Percentiles rank a stretch among this genome's conserved stretches.
phyloP scores from a whole-genome alignment of 2,113 vertebrate genomes.

The Elephas maximus region DNA sequence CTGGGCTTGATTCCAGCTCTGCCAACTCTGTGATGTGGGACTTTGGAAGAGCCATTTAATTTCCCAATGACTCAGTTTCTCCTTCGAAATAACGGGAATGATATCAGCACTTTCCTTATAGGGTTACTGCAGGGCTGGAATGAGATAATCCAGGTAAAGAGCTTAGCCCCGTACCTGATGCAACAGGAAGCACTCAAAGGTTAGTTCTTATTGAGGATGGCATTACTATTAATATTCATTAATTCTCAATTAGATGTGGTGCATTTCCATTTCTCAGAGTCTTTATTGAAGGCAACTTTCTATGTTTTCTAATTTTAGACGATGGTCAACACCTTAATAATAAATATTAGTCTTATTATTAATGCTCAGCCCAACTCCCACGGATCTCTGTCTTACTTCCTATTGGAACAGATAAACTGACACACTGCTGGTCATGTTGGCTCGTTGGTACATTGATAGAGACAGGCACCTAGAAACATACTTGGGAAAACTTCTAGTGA shows the following conservation, averaged over 20 bases:
- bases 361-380: neutral
- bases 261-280: neutral
- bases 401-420: neutral
- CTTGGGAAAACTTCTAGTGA: neutral
- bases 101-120: neutral
- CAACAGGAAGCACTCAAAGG: neutral
- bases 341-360: neutral
- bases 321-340: conserved; percentile 74
- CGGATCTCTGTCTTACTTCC: neutral
- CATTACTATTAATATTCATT: neutral
- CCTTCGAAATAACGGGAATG: neutral
- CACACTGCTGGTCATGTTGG: conserved; percentile 24
- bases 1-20: neutral
- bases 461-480: neutral
- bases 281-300: neutral
- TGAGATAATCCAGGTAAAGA: neutral
- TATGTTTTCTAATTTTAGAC: conserved; percentile 60
- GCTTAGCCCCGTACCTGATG: neutral
- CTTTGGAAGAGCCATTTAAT: neutral
- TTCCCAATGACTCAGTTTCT: neutral
- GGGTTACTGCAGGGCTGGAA: neutral
- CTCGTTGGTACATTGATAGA: neutral
- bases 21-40: neutral
- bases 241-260: accelerated
- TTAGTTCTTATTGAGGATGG: neutral